phyloP scores from a whole-genome alignment of 2,888 invertebrate species.

The Asteroscopus sphinx region DNA sequence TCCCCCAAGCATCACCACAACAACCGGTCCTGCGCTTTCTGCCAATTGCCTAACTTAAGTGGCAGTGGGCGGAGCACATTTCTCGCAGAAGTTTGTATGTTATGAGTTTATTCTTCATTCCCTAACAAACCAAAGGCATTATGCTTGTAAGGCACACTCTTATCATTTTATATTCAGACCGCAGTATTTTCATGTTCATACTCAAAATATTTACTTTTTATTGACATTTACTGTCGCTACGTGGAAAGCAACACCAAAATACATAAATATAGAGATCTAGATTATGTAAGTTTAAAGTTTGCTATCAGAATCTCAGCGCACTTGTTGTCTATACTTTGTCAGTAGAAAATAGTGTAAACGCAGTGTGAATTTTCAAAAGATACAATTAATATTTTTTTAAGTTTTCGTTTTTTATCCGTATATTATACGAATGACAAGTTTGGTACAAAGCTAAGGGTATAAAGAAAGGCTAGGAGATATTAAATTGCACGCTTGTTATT shows the following conservation, averaged over 20 bases:
- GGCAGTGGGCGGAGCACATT: no score
- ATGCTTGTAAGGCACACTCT: conserved; percentile 34
- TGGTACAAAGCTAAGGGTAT: not conserved
- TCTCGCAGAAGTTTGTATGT: no score
- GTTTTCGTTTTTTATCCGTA: not conserved
- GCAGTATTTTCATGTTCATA: conserved; percentile 39
- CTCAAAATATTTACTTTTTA: conserved; percentile 50
- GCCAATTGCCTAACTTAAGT: no score
- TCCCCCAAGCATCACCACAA: no score
- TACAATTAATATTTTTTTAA: conserved; percentile 7
- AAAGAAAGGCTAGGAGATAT: not conserved
- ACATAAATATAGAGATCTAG: not conserved
- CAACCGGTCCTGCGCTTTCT: no score
- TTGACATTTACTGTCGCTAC: conserved; percentile 48
- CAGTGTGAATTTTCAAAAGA: conserved; percentile 14
- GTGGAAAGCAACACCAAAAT: conserved; percentile 42
- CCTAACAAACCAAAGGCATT: conserved; percentile 24
- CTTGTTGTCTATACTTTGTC: conserved; percentile 7
- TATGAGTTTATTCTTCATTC: no score
- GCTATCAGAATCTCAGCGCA: conserved; percentile 11
- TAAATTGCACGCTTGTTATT: conserved; percentile 12
- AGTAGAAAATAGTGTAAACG: conserved; percentile 22
- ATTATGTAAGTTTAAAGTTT: conserved; percentile 43
- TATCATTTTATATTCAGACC: conserved; percentile 44
- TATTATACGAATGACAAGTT: conserved; percentile 2